Conservation (phyloP, 2,888 invertebrate genomes). For the Smittia sp. region DNA sequence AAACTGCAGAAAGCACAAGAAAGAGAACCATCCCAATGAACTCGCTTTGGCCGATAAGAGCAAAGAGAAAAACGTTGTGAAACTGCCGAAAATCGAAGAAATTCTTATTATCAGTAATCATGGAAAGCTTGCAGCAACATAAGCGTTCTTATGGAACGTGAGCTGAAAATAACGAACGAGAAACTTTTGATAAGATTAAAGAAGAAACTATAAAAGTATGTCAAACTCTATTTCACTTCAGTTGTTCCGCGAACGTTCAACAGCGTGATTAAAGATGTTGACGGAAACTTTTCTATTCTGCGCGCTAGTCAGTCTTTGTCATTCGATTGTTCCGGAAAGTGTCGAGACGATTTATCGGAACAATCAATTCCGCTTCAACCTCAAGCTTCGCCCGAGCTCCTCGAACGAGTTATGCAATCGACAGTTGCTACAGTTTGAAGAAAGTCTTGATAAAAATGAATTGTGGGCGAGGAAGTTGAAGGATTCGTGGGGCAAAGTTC, state of each 20-base stretch:
- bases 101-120: not conserved
- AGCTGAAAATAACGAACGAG: too few relatives aligned
- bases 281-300: too few relatives aligned
- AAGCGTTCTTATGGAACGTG: too few relatives aligned
- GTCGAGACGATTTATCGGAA: too few relatives aligned
- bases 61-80: not conserved
- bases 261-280: too few relatives aligned
- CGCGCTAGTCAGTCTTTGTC: too few relatives aligned
- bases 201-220: too few relatives aligned
- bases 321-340: too few relatives aligned
- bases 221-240: too few relatives aligned
- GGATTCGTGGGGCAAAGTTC: conserved; percentile 54
- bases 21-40: conserved; percentile 33
- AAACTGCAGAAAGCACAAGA: conserved; percentile 38
- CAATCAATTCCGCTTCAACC: not conserved
- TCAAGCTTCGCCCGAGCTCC: not conserved
- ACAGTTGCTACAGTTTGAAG: conserved; percentile 1
- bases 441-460: not conserved
- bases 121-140: too few relatives aligned
- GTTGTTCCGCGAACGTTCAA: too few relatives aligned
- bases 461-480: conserved; percentile 11
- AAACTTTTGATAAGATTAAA: too few relatives aligned
- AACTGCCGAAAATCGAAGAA: conserved; percentile 17
- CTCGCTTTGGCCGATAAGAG: not conserved
- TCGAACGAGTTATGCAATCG: not conserved